Evolutionary conservation across 2,797 vertebrate species (phyloP).

Genomic region (Malurus leucopterus): DNA sequence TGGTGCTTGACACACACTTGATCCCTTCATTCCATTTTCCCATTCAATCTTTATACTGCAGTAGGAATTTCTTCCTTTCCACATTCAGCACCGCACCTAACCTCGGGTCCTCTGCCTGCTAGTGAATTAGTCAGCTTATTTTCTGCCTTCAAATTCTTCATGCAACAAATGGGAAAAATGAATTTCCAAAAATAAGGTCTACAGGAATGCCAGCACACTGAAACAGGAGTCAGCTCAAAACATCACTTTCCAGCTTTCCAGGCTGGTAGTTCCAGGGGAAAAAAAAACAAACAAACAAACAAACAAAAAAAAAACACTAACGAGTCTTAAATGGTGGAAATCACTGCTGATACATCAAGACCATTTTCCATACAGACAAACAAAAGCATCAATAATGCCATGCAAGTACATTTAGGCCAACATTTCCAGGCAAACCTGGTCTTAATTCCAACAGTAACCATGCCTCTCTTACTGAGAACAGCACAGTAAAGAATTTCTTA

Average conservation of each 20-base stretch:
- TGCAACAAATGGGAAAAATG: neutral
- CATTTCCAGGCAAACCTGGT: neutral
- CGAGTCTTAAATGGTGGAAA: neutral
- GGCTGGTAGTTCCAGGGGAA: neutral
- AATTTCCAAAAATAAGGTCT: neutral
- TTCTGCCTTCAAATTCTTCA: neutral
- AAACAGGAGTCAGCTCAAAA: neutral
- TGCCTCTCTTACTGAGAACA: fast-evolving
- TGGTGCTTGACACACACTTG: neutral
- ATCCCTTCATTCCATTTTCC: neutral
- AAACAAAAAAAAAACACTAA: neutral
- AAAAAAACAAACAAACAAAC: fast-evolving
- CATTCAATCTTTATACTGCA: neutral
- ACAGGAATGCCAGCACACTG: neutral
- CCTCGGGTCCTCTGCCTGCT: neutral
- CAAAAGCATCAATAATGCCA: neutral
- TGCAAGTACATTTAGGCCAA: neutral
- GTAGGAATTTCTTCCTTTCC: neutral
- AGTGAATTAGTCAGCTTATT: neutral
- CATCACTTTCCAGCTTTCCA: neutral
- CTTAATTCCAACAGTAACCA: neutral
- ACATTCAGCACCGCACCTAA: neutral
- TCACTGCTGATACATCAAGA: neutral
- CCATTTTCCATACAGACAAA: neutral
- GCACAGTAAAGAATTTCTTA: neutral